Evolutionary conservation across 2,113 vertebrate species (phyloP).

Genomic region (Prunella fulvescens): DNA sequence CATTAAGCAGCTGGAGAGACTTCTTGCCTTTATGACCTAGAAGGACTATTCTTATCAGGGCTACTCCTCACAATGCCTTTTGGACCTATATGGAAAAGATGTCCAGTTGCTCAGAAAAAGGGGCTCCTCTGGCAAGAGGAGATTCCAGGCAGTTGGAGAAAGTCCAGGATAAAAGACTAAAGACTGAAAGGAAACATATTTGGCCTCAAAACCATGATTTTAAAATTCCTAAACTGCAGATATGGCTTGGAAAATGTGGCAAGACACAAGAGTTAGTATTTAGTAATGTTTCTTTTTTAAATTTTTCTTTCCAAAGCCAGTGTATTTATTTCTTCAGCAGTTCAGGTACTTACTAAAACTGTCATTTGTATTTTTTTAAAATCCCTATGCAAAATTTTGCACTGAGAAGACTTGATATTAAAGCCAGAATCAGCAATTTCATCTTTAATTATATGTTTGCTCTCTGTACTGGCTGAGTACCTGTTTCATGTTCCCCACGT

Average conservation of each 20-base stretch:
- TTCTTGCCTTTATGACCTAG: conserved; percentile 23
- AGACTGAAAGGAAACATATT: background rate
- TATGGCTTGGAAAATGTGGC: background rate
- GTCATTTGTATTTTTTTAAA: background rate
- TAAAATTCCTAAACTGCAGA: background rate
- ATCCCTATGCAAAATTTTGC: background rate
- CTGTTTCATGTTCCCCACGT: background rate
- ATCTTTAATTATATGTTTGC: background rate
- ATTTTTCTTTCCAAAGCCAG: background rate
- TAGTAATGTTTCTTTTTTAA: background rate
- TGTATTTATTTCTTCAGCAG: background rate
- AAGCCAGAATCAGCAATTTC: background rate
- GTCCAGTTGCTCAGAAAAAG: background rate
- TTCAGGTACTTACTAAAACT: background rate
- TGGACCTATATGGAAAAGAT: background rate
- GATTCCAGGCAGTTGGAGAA: background rate
- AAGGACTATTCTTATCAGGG: conserved; percentile 20
- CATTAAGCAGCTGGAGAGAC: background rate
- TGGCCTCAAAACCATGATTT: background rate
- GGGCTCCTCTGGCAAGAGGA: background rate
- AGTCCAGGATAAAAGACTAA: background rate
- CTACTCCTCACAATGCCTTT: background rate
- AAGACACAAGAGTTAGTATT: background rate
- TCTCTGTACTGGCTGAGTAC: background rate
- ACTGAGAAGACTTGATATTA: background rate